A percentile compares a stretch with the other conserved stretches of the same genome.
phyloP scores from a whole-genome alignment of 2,888 invertebrate genomes.

The Drymonia ruficornis region DNA sequence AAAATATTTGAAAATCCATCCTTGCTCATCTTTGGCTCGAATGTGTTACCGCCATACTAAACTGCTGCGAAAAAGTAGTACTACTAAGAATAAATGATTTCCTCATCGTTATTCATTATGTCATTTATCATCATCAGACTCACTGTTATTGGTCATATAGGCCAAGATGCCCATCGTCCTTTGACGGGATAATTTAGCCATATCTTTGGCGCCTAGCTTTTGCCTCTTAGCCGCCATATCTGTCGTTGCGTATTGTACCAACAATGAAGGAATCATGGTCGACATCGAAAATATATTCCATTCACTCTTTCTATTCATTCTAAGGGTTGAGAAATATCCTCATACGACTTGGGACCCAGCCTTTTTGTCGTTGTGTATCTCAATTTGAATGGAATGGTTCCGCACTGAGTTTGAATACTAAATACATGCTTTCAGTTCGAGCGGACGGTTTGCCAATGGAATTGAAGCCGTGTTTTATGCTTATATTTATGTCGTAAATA shows the following conservation, averaged over 20 bases:
- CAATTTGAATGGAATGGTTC: conserved; percentile 53
- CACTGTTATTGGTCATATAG: too few relatives aligned
- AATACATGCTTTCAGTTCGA: conserved; percentile 40
- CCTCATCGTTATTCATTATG: too few relatives aligned
- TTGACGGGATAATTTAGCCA: too few relatives aligned
- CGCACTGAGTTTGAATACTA: conserved; percentile 55
- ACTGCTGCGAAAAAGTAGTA: too few relatives aligned
- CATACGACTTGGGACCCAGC: conserved; percentile 10
- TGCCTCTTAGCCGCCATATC: not conserved
- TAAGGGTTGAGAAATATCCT: conserved; percentile 2
- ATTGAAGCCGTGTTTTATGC: not conserved
- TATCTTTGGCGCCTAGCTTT: too few relatives aligned
- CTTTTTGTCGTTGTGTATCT: conserved; percentile 49
- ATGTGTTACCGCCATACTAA: too few relatives aligned
- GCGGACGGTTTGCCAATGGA: conserved; percentile 3
- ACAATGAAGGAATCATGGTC: not conserved
- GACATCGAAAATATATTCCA: conserved; percentile 1
- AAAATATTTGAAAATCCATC: too few relatives aligned
- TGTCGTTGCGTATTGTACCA: not conserved
- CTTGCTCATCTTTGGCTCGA: too few relatives aligned
- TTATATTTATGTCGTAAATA: not conserved
- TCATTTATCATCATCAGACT: too few relatives aligned
- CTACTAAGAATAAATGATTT: too few relatives aligned
- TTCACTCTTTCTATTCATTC: conserved; percentile 5
- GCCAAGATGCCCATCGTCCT: too few relatives aligned